Percentiles rank a stretch among this genome's conserved stretches.
These are phyloP conservation scores for Desmophyllum pertusum DNA, from an alignment of 92 coral and sea anemone species.

Conservation along the genomic window DNA sequence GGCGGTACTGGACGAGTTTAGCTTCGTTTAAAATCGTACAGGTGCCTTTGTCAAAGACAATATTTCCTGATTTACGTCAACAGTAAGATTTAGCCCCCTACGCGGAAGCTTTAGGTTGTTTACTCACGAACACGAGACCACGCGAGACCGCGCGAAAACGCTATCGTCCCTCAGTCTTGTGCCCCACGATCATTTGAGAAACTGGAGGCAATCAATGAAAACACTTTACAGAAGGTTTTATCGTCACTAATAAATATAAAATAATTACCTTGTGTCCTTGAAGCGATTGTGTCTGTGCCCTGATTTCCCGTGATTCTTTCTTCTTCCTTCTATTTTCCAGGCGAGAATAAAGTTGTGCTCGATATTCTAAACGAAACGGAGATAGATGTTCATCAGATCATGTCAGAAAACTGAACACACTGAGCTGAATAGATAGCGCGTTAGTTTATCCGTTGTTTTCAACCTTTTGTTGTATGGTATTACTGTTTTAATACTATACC, in stretches of 20 bases:
- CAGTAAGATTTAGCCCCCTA: neutral
- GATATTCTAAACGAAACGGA: constrained; percentile 35
- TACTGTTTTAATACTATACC: constrained; percentile 31
- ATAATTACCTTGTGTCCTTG: neutral
- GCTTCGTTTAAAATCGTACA: neutral
- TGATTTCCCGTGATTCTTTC: constrained; percentile 1
- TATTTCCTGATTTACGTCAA: neutral
- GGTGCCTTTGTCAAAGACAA: neutral
- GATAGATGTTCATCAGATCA: neutral
- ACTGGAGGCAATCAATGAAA: neutral
- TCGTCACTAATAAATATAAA: neutral
- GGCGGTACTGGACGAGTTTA: no score
- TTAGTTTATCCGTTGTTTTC: neutral
- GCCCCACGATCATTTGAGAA: no score
- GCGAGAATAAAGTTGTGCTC: constrained; percentile 61
- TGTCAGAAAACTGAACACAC: neutral
- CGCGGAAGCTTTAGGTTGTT: no score
- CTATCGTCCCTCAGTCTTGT: no score
- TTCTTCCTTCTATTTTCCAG: constrained; percentile 44
- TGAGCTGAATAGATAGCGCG: neutral
- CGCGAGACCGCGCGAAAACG: no score
- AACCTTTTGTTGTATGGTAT: neutral
- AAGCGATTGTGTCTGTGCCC: neutral
- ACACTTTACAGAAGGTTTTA: neutral
- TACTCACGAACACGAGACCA: no score